Conservation (phyloP, 2,797 vertebrate species). For the Centroberyx gerrardi region DNA sequence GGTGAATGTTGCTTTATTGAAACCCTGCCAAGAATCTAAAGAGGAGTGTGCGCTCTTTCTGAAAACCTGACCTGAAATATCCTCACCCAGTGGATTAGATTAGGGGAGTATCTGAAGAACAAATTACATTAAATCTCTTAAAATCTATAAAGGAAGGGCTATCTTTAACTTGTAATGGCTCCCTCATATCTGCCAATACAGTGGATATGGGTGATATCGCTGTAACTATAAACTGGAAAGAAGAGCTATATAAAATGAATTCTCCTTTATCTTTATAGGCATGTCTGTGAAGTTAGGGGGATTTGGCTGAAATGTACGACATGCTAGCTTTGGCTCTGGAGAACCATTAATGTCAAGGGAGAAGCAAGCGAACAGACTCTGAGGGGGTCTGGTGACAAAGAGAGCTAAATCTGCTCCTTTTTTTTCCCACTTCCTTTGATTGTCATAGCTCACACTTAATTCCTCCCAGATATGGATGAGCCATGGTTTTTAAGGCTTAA, state of each 20-base stretch:
- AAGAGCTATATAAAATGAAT: conserved; percentile 67
- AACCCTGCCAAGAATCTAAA: conserved; percentile 72
- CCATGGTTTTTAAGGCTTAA: conserved; percentile 78
- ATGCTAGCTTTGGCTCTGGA: conserved; percentile 73
- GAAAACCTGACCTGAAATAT: conserved; percentile 73
- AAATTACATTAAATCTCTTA: conserved; percentile 75
- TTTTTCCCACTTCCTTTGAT: conserved; percentile 73
- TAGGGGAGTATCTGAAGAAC: conserved; percentile 66
- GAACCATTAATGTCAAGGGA: conserved; percentile 78
- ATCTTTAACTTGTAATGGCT: conserved; percentile 72
- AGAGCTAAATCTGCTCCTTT: conserved; percentile 71
- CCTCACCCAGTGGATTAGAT: conserved; percentile 70
- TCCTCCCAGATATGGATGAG: conserved; percentile 79
- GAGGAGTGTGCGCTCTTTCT: conserved; percentile 55
- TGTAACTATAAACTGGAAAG: conserved; percentile 58
- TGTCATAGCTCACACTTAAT: conserved; percentile 80
- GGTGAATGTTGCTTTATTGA: conserved; percentile 57
- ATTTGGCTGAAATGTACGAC: conserved; percentile 79
- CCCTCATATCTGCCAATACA: conserved; percentile 63
- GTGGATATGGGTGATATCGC: conserved; percentile 65
- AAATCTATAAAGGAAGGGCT: conserved; percentile 72
- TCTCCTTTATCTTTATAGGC: conserved; percentile 78
- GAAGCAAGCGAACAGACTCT: conserved; percentile 68
- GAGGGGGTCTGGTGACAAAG: conserved; percentile 75
- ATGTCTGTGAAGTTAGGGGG: conserved; percentile 79